Evolutionary conservation across 2,888 invertebrate species (phyloP), one percentile per base, ranked within the genome.

Genomic region (Melieria picta): DNA sequence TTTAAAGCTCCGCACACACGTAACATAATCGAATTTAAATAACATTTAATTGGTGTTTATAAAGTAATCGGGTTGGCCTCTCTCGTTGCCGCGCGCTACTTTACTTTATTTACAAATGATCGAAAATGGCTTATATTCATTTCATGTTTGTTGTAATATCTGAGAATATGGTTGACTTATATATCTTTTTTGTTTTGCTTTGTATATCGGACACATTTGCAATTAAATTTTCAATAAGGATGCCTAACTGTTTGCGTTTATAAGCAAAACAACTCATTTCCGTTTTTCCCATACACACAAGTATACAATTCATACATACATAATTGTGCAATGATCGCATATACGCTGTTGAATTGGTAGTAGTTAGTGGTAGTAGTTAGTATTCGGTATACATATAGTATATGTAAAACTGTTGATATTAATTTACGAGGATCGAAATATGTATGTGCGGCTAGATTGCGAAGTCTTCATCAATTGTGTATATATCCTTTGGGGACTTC

Each of bases 1-100:
- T 45, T 62, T 47, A 62, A 45, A 45, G 46, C 55, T 65, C 46
- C 43, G 46, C 45, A 43, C 16, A 65, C 55, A 55, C n/a, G 43
- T 45, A 46, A 65, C 56, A 7, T 56, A 65, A 57, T 30, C 46
- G 46, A 65, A 46, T 46, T 55, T 55, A 65, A 65, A 65, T 43
- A 65, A 65, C 65, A 65, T 65, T 55, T 56, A 65, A 65, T 65
- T 65, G 47, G 30, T 57, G 57, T 46, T 65, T 43, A 50, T 50
- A 47, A 11, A 52, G 46, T 42, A 64, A 30, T 30, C 30, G 30
- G 30, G 30, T 30, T 30, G 30, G 30, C 30, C 30, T 30, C 30
- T 30, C 30, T 30, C 30, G 30, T 30, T 30, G 30, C 30, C 30
- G 30, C 30, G 30, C 30, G 30, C 30, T 30, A 30, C 30, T 30